phyloP scores from a whole-genome alignment of 2,113 vertebrate species.

The Hippolais icterina region DNA sequence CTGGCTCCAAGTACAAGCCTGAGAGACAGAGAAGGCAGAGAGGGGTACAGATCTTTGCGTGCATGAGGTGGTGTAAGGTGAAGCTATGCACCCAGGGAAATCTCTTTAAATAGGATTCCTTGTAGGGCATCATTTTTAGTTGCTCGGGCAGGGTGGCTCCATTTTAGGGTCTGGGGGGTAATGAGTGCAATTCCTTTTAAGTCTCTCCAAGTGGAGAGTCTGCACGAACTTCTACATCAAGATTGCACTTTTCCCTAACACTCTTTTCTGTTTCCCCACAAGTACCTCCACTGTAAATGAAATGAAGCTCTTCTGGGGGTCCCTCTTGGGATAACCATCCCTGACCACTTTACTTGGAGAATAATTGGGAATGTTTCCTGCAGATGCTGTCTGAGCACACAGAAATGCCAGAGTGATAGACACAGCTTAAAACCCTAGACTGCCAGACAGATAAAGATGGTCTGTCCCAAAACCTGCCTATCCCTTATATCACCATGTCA shows the following conservation, averaged over 20 bases:
- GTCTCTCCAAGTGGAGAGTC: background rate
- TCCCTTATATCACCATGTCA: slow-evolving; percentile 65
- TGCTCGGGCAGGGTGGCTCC: background rate
- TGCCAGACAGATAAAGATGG: slow-evolving; percentile 55
- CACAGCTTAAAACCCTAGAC: slow-evolving; percentile 47
- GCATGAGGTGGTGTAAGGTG: rapidly evolving
- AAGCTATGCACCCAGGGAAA: background rate
- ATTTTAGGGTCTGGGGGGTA: background rate
- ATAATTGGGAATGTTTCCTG: slow-evolving; percentile 2
- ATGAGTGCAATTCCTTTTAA: background rate
- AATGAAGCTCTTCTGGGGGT: background rate
- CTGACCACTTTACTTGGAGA: background rate
- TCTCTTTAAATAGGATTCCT: background rate
- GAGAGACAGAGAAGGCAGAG: background rate
- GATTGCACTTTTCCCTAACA: background rate
- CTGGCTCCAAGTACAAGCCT: background rate
- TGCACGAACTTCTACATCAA: background rate
- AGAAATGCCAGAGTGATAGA: slow-evolving; percentile 27
- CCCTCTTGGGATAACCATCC: background rate
- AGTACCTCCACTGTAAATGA: background rate
- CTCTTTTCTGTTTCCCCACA: background rate
- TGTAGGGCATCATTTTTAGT: background rate
- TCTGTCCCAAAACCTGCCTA: slow-evolving; percentile 60
- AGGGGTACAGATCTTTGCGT: background rate
- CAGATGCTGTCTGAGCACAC: slow-evolving; percentile 6